phyloP scores from a whole-genome alignment of 2,888 invertebrate genomes.

The Hemistola chrysoprasaria region DNA sequence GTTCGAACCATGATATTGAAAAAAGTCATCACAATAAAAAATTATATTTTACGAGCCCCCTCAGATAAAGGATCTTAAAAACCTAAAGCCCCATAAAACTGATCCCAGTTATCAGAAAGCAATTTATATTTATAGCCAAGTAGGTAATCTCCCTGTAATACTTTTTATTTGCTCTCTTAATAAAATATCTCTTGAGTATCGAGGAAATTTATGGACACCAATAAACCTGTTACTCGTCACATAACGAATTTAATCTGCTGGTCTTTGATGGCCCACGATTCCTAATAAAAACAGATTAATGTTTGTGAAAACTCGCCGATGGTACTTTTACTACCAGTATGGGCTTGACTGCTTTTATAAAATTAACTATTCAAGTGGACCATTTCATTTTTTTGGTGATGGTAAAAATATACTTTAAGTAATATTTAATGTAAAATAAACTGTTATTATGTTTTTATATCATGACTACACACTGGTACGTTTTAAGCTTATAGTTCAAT shows the following conservation, averaged over 20 bases:
- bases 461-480: no score
- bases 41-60: constrained; percentile 18
- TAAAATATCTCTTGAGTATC: constrained; percentile 56
- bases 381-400: no score
- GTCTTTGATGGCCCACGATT: constrained; percentile 48
- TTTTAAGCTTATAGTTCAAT: no score
- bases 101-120: constrained; percentile 37
- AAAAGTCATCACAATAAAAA: constrained; percentile 21
- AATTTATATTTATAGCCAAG: constrained; percentile 53
- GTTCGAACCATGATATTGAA: constrained; percentile 12
- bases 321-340: background rate
- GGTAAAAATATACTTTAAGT: no score
- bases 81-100: constrained; percentile 32
- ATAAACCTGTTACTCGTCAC: constrained; percentile 68
- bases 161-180: constrained; percentile 63
- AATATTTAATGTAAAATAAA: no score
- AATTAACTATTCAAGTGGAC: no score
- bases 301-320: constrained; percentile 23
- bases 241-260: constrained; percentile 68
- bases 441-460: no score
- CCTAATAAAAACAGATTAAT: constrained; percentile 52
- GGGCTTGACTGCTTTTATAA: background rate
- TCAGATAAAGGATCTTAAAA: constrained; percentile 28
- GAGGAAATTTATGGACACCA: constrained; percentile 54
- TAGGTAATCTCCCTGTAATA: constrained; percentile 42